Conservation (phyloP, 2,888 invertebrate genomes). For the Eupeodes latifasciatus region DNA sequence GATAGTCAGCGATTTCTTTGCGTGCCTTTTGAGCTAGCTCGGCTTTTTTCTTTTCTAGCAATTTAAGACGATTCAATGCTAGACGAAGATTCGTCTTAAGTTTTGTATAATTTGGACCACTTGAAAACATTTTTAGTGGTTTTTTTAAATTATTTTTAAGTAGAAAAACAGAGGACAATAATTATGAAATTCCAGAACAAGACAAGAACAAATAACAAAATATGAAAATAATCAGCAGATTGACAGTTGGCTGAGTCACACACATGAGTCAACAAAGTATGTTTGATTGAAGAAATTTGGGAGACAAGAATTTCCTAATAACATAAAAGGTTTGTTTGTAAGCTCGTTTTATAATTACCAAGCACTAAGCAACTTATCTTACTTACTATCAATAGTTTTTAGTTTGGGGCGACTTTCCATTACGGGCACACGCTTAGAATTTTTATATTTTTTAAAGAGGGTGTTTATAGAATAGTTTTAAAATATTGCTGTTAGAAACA, state of each 20-base stretch:
- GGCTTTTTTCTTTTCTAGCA: conserved; percentile 98
- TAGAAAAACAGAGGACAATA: background rate
- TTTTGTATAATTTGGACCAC: conserved; percentile 96
- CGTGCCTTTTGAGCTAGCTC: conserved; percentile 96
- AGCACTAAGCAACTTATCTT: no score
- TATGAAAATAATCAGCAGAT: conserved; percentile 2
- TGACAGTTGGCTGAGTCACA: conserved; percentile 71
- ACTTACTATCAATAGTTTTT: no score
- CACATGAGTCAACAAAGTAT: conserved; percentile 64
- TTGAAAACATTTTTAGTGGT: conserved; percentile 91
- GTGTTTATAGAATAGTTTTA: no score
- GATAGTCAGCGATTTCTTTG: conserved; percentile 98
- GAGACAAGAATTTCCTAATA: background rate
- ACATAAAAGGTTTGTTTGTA: no score
- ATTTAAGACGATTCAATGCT: conserved; percentile 95
- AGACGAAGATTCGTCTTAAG: conserved; percentile 97
- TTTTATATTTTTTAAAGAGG: no score
- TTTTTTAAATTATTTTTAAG: conserved; percentile 10
- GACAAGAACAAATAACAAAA: conserved; percentile 59
- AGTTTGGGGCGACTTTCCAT: no score
- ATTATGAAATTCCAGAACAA: conserved; percentile 24
- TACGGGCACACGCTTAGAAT: no score
- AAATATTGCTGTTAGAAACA: no score
- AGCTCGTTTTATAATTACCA: no score
- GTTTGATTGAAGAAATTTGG: conserved; percentile 32